Evolutionary conservation across 2,888 invertebrate species (phyloP).

Genomic region (Abscondita cerata): DNA sequence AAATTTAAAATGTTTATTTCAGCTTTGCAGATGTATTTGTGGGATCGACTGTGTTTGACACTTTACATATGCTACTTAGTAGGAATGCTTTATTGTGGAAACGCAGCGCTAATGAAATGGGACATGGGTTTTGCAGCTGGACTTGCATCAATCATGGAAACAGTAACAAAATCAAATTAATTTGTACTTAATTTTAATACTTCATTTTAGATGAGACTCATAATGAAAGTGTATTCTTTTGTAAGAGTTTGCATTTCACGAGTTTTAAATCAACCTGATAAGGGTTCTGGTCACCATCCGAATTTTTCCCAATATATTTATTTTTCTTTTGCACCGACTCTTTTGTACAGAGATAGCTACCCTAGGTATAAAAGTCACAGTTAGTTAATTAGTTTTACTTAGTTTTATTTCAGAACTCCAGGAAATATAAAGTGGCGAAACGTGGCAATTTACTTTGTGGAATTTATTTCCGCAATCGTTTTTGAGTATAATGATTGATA

Average conservation of each 20-base stretch:
- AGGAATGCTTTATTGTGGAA: not conserved
- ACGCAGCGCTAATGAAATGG: not conserved
- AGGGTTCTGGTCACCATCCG: not conserved
- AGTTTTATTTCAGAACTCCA: not conserved
- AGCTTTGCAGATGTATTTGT: not conserved
- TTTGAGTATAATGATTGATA: not conserved
- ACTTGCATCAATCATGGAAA: not conserved
- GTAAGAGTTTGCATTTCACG: not conserved
- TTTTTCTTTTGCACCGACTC: slow-evolving; percentile 4
- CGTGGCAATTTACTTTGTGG: not conserved
- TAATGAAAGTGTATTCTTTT: slow-evolving; percentile 3
- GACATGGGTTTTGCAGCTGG: not conserved
- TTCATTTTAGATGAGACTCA: not conserved
- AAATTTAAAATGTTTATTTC: not conserved
- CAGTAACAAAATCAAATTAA: slow-evolving; percentile 2
- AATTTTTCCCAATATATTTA: slow-evolving; percentile 1
- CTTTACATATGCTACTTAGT: not conserved
- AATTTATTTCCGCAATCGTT: not conserved
- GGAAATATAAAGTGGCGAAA: not conserved
- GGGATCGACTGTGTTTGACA: slow-evolving; percentile 1
- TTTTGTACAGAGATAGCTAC: slow-evolving; percentile 5
- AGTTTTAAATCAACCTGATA: not conserved
- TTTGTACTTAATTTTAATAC: not conserved
- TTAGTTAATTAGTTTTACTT: too few species aligned
- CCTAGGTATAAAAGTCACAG: not conserved